Percentiles rank a stretch among this genome's conserved stretches.
These are phyloP conservation scores for Patella vulgata DNA, from an alignment of 1,140 invertebrate species.

Conservation along the genomic window DNA sequence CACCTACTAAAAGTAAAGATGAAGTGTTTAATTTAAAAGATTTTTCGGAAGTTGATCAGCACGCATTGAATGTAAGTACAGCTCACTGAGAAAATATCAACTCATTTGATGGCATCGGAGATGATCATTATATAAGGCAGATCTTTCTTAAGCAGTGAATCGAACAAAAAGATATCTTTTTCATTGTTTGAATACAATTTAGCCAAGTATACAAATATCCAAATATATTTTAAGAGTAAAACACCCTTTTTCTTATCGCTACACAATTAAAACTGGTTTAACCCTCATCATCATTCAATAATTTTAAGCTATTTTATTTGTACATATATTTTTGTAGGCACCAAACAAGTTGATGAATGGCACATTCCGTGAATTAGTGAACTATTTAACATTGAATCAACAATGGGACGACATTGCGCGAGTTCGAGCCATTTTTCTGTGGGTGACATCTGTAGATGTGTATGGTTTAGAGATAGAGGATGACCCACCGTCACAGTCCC, in stretches of 20 bases:
- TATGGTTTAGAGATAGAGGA: constrained; percentile 45
- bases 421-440: constrained; percentile 55
- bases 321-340: not conserved
- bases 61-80: constrained; percentile 47
- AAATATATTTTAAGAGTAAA: too few species aligned
- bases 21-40: constrained; percentile 44
- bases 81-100: not conserved
- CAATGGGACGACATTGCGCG: constrained; percentile 50
- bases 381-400: constrained; percentile 38
- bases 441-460: constrained; percentile 59
- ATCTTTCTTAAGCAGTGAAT: not conserved
- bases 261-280: too few species aligned
- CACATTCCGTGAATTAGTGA: constrained; percentile 51
- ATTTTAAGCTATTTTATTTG: not conserved
- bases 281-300: not conserved
- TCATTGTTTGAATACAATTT: not conserved
- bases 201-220: not conserved
- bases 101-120: not conserved
- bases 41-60: constrained; percentile 47
- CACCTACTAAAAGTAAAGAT: constrained; percentile 39
- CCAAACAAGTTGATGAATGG: constrained; percentile 27
- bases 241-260: not conserved
- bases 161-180: not conserved
- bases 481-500: constrained; percentile 46
- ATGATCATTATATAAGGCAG: not conserved